These are phyloP conservation scores for Rhysida immarginata DNA, from an alignment of 1,140 invertebrate genomes.

Conservation along the genomic window DNA sequence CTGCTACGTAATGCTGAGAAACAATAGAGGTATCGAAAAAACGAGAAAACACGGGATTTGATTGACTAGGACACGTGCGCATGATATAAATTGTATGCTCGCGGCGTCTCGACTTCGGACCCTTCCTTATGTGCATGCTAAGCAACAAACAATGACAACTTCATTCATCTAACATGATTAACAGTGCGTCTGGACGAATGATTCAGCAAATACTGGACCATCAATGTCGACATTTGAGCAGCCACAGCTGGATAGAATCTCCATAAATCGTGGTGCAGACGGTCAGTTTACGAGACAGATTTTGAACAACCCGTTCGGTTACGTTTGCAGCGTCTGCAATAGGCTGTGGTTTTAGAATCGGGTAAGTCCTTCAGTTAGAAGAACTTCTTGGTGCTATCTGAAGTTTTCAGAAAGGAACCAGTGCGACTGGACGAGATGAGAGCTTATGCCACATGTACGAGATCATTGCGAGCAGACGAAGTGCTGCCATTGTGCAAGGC, in stretches of 20 bases:
- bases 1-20: too few relatives aligned
- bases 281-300: neutral
- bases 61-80: neutral
- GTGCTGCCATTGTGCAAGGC: too few relatives aligned
- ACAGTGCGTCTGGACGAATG: neutral
- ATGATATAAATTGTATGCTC: too few relatives aligned
- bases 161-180: neutral
- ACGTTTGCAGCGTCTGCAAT: neutral
- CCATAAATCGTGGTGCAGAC: neutral
- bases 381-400: too few relatives aligned
- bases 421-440: too few relatives aligned
- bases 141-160: neutral
- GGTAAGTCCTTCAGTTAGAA: too few relatives aligned
- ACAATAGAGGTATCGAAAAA: too few relatives aligned
- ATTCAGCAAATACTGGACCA: neutral
- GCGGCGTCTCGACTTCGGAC: too few relatives aligned
- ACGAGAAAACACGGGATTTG: too few relatives aligned
- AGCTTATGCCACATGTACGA: too few relatives aligned
- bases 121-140: neutral
- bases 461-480: too few relatives aligned
- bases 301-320: neutral
- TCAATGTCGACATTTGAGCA: neutral
- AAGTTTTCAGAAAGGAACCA: too few relatives aligned
- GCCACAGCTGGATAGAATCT: neutral
- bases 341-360: neutral